These are phyloP conservation scores for Hylyphantes graminicola DNA, from an alignment of 1,140 invertebrate genomes.

Conservation along the genomic window DNA sequence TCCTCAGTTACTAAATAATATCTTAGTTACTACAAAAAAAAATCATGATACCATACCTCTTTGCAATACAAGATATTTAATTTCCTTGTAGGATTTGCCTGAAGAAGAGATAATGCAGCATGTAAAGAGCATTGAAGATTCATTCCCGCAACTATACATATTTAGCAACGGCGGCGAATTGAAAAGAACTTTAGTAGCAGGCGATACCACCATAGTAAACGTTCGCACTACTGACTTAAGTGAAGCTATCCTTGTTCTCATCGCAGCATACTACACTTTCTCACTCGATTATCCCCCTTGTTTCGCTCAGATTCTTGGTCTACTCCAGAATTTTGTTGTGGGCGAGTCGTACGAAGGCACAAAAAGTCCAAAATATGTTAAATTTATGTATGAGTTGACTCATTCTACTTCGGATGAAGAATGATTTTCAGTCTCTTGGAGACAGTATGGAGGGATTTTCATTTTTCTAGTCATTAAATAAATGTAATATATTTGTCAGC, in stretches of 20 bases:
- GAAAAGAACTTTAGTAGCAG: constrained; percentile 35
- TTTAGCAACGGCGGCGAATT: constrained; percentile 43
- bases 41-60: neutral
- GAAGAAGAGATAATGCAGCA: constrained; percentile 38
- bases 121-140: constrained; percentile 31
- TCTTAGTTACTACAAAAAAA: neutral
- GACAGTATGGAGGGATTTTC: too few relatives aligned
- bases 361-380: constrained; percentile 22
- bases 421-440: too few relatives aligned
- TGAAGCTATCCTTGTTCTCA: constrained; percentile 43
- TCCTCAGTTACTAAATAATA: too few relatives aligned
- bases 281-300: constrained; percentile 40
- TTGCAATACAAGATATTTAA: neutral
- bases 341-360: constrained; percentile 39
- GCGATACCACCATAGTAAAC: constrained; percentile 35
- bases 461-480: too few relatives aligned
- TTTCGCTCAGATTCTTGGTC: constrained; percentile 45
- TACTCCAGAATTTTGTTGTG: constrained; percentile 42
- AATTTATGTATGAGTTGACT: constrained; percentile 19
- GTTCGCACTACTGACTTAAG: constrained; percentile 18
- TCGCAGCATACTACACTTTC: constrained; percentile 54
- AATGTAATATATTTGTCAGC: too few relatives aligned
- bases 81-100: constrained; percentile 17
- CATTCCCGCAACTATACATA: constrained; percentile 26
- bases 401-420: too few relatives aligned